A percentile compares a stretch with the other conserved stretches of the same genome.
Conservation (phyloP, 2,888 invertebrate species). For the Trilocha varians region DNA sequence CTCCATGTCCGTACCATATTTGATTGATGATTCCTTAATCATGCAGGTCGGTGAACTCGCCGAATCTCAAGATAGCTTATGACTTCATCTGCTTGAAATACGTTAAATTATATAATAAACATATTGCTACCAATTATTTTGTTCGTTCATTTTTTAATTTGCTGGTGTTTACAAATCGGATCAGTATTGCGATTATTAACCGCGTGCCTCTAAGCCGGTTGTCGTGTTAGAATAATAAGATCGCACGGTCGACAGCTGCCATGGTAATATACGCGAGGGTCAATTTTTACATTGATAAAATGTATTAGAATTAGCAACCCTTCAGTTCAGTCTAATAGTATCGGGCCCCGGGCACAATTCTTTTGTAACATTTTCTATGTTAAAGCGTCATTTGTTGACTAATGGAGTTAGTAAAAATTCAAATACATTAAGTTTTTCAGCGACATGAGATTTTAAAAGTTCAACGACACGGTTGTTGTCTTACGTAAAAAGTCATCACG, state of each 20-base stretch:
- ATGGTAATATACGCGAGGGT: constrained; percentile 37
- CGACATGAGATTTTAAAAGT: constrained; percentile 18
- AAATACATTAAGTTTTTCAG: not conserved
- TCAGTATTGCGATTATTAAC: constrained; percentile 30
- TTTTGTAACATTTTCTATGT: not conserved
- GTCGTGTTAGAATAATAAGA: constrained; percentile 55
- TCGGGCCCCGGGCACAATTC: not conserved
- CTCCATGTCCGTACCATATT: constrained; percentile 38
- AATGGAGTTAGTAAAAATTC: constrained; percentile 17
- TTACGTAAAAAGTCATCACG: constrained; percentile 21
- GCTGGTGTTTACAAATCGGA: constrained; percentile 48
- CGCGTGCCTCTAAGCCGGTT: constrained; percentile 20
- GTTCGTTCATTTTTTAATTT: constrained; percentile 1
- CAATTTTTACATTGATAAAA: constrained; percentile 44
- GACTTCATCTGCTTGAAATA: constrained; percentile 47
- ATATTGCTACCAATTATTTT: constrained; percentile 12
- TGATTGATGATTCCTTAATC: constrained; percentile 69
- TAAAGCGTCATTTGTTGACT: constrained; percentile 7
- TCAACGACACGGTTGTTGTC: constrained; percentile 37
- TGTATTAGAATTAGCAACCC: constrained; percentile 63
- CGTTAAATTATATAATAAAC: constrained; percentile 27
- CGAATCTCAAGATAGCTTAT: constrained; percentile 37
- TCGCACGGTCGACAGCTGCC: constrained; percentile 45
- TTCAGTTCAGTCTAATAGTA: constrained; percentile 29
- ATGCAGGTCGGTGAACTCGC: constrained; percentile 49